Conservation (phyloP, 2,797 vertebrate genomes). For the Sebastes baramenuke region DNA sequence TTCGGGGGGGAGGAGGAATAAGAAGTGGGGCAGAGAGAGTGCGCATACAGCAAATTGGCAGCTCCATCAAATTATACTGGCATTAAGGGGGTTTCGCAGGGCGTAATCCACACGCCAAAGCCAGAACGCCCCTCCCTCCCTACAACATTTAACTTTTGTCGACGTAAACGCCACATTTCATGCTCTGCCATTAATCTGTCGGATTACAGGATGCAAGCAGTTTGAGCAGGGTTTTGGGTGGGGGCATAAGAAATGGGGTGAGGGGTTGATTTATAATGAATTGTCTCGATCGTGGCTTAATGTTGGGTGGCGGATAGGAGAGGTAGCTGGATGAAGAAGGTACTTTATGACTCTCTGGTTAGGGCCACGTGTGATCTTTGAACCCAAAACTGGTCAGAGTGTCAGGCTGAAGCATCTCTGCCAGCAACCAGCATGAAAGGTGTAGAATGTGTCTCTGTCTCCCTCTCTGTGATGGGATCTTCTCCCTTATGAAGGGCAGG, state of each 20-base stretch:
- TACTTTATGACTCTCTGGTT: neutral
- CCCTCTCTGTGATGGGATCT: conserved; percentile 15
- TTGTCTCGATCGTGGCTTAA: conserved; percentile 63
- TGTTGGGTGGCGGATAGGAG: conserved; percentile 23
- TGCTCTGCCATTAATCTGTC: conserved; percentile 88
- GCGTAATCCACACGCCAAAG: conserved; percentile 83
- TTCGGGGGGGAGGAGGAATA: conserved; percentile 41
- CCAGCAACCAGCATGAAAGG: neutral
- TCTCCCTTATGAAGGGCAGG: neutral
- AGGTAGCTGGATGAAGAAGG: conserved; percentile 16
- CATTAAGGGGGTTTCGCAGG: conserved; percentile 80
- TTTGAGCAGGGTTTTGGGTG: conserved; percentile 76
- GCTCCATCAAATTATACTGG: conserved; percentile 86
- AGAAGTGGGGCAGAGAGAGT: conserved; percentile 70
- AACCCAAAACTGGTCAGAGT: conserved; percentile 2
- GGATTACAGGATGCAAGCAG: conserved; percentile 83
- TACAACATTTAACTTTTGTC: conserved; percentile 86
- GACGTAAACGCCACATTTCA: conserved; percentile 85
- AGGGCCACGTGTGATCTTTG: neutral
- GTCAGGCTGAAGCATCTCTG: neutral
- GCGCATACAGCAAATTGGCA: conserved; percentile 85
- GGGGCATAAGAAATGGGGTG: conserved; percentile 36
- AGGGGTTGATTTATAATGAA: conserved; percentile 71
- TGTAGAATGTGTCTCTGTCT: neutral
- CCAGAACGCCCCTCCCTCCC: conserved; percentile 78